These are phyloP conservation scores for Eumaeus atala DNA, from an alignment of 1,140 invertebrate species.

Conservation along the genomic window DNA sequence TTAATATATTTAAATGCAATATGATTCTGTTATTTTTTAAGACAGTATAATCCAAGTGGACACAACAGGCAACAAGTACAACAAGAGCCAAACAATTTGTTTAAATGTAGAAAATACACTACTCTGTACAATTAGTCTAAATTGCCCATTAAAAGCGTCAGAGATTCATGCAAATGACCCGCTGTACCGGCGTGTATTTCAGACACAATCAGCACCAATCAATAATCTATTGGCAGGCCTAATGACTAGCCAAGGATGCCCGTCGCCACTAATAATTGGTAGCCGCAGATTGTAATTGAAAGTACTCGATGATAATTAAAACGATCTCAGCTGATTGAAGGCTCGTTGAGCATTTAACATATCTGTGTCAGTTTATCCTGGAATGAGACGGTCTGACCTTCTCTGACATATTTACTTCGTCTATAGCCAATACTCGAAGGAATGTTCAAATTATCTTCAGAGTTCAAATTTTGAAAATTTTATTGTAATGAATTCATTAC, in stretches of 20 bases:
- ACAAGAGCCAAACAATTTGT: no score
- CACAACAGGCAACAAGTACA: no score
- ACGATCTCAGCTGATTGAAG: conserved; percentile 52
- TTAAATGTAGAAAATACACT: conserved; percentile 17
- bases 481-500: no score
- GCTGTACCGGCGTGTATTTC: conserved; percentile 35
- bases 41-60: no score
- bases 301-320: conserved; percentile 56
- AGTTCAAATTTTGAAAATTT: no score
- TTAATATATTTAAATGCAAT: no score
- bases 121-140: conserved; percentile 60
- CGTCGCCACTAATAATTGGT: conserved; percentile 52
- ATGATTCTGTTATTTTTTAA: no score
- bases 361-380: conserved; percentile 25
- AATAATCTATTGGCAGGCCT: conserved; percentile 68
- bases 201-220: conserved; percentile 67
- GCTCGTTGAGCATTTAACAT: conserved; percentile 27
- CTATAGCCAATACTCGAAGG: no score
- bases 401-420: no score
- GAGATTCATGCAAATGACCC: conserved; percentile 68
- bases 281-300: conserved; percentile 54
- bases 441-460: no score
- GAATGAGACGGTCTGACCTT: no score
- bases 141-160: conserved; percentile 59
- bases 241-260: conserved; percentile 67